A percentile compares a stretch with the other conserved stretches of the same genome.
These are phyloP conservation scores for Luehdorfia chinensis DNA, from an alignment of 1,140 invertebrate species.

Conservation along the genomic window DNA sequence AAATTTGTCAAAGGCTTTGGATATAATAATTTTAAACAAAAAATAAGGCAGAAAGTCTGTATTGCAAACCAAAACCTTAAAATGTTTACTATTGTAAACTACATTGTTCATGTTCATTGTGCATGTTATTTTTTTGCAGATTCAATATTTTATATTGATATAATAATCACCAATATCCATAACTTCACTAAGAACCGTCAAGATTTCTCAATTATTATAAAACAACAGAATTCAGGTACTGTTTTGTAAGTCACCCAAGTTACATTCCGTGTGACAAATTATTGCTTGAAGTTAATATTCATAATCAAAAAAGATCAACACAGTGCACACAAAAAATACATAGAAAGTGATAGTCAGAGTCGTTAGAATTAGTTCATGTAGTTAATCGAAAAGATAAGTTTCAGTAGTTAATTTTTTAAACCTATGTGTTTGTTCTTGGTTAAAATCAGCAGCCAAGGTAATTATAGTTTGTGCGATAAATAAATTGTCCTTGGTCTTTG, in stretches of 20 bases:
- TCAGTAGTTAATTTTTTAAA: neutral
- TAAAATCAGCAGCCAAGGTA: too few species aligned
- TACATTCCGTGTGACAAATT: too few species aligned
- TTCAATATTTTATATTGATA: neutral
- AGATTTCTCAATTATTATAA: neutral
- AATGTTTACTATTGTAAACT: neutral
- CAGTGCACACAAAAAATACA: neutral
- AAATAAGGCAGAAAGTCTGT: neutral
- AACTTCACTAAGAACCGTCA: neutral
- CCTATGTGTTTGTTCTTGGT: too few species aligned
- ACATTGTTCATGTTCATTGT: neutral
- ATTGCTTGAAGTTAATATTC: neutral
- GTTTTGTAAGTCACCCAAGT: slow-evolving; percentile 11
- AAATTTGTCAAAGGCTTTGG: too few species aligned
- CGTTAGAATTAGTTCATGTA: neutral
- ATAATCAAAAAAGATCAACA: neutral
- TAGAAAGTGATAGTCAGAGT: neutral
- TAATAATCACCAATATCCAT: neutral
- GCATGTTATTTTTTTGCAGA: neutral
- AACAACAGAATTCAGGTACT: slow-evolving; percentile 12
- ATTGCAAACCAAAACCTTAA: neutral
- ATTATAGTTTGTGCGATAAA: too few species aligned
- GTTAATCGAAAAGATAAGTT: neutral
- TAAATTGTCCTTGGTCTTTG: too few species aligned
- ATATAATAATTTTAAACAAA: neutral